Conservation (phyloP, 1,140 invertebrate genomes). For the Batillaria attramentaria region DNA sequence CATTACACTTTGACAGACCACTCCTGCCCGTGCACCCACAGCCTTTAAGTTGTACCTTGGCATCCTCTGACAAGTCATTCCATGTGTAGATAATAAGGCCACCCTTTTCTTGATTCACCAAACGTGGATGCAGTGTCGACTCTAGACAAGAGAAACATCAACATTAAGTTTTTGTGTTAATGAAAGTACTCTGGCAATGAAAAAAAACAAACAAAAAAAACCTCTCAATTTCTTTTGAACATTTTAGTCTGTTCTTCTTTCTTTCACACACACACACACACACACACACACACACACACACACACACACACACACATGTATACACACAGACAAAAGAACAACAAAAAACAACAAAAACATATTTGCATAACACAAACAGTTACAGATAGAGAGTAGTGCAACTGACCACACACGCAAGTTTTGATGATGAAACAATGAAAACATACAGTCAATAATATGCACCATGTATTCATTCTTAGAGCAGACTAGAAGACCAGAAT, state of each 20-base stretch:
- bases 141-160: slow-evolving; percentile 5
- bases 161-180: slow-evolving; percentile 16
- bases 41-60: neutral
- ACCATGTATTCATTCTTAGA: neutral
- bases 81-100: slow-evolving; percentile 62
- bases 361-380: neutral
- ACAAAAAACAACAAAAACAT: neutral
- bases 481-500: neutral
- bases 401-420: neutral
- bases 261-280: neutral
- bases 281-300: slow-evolving; percentile 7
- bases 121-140: slow-evolving; percentile 30
- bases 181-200: neutral
- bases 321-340: neutral
- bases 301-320: slow-evolving; percentile 11
- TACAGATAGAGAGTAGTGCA: neutral
- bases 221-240: neutral
- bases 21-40: too few species aligned
- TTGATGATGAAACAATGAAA: neutral
- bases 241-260: neutral
- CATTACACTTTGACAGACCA: too few species aligned
- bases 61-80: slow-evolving; percentile 55
- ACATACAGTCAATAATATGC: neutral
- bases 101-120: slow-evolving; percentile 66
- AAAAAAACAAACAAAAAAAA: neutral